phyloP scores from a whole-genome alignment of 1,140 invertebrate species.

The Monochamus saltuarius region DNA sequence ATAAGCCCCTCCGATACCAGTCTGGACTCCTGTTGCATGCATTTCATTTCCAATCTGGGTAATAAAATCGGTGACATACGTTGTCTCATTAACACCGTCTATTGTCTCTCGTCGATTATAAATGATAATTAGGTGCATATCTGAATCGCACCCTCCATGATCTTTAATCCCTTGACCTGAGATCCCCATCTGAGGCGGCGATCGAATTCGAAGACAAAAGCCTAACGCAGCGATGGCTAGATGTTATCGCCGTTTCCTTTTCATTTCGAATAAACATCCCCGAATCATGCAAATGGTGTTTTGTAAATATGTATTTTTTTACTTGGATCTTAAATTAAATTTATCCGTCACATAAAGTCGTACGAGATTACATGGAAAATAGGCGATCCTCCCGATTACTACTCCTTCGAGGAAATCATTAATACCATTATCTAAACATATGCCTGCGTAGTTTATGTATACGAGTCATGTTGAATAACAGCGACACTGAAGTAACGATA shows the following conservation, averaged over 20 bases:
- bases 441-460: no score
- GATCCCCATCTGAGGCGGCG: conserved; percentile 21
- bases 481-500: no score
- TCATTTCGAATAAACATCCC: conserved; percentile 3
- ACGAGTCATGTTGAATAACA: no score
- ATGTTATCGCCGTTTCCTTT: conserved; percentile 1
- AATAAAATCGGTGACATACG: conserved; percentile 19
- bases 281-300: conserved; percentile 1
- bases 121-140: conserved; percentile 31
- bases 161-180: conserved; percentile 40
- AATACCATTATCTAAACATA: no score
- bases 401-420: no score
- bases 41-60: conserved; percentile 14
- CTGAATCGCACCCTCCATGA: conserved; percentile 27
- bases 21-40: conserved; percentile 8
- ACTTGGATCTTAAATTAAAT: no score
- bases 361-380: no score
- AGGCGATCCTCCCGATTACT: no score
- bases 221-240: neutral
- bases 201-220: conserved; percentile 8
- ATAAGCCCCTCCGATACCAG: neutral
- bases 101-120: conserved; percentile 33
- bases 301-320: no score
- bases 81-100: conserved; percentile 13
- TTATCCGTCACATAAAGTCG: no score